Percentiles rank a stretch among this genome's conserved stretches.
Evolutionary conservation across 2,888 invertebrate species (phyloP).

Genomic region (Thysanoteuthis rhombus): DNA sequence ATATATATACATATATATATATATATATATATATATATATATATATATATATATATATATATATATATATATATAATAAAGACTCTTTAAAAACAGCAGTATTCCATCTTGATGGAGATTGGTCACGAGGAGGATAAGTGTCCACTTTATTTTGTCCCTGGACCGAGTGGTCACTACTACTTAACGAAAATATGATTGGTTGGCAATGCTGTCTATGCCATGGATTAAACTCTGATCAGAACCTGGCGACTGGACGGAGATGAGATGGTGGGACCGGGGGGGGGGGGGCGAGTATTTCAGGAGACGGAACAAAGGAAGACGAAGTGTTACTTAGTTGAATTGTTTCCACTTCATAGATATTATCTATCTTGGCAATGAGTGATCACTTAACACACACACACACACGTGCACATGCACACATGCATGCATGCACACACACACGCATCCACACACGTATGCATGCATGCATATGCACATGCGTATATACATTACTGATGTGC

Average conservation of each 20-base stretch:
- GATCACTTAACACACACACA: not conserved
- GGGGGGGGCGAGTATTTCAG: not conserved
- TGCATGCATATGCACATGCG: no score
- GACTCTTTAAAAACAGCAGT: not conserved
- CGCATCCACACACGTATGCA: no score
- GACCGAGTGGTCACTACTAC: not conserved
- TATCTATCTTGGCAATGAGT: not conserved
- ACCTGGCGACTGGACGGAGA: not conserved
- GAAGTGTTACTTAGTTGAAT: not conserved
- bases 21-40: not conserved
- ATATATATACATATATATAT: not conserved
- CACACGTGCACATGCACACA: not conserved
- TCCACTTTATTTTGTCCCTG: not conserved
- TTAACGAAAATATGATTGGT: not conserved
- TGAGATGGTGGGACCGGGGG: not conserved
- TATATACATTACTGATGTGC: no score
- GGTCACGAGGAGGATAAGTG: conserved; percentile 12
- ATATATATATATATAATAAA: not conserved
- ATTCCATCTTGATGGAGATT: not conserved
- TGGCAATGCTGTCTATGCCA: not conserved
- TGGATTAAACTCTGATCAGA: not conserved
- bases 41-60: not conserved
- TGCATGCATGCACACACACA: no score
- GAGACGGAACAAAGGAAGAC: not conserved
- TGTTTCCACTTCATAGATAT: not conserved